These are phyloP conservation scores for Drosophila bunnanda DNA, from an alignment of 2,888 invertebrate species.

Conservation along the genomic window DNA sequence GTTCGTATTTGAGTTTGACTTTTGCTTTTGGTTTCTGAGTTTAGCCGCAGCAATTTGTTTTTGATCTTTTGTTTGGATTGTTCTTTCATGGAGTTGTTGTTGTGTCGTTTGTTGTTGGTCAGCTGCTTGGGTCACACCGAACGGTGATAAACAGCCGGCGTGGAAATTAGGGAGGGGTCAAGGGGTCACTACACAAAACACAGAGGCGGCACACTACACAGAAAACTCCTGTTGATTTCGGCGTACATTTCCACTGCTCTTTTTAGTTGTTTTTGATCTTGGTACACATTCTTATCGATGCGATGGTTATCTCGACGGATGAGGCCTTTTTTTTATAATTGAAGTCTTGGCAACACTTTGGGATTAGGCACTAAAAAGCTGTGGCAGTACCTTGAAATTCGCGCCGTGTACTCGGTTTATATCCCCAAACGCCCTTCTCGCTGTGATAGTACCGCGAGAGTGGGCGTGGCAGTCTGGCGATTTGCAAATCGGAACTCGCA, in stretches of 20 bases:
- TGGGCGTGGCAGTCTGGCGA: constrained; percentile 44
- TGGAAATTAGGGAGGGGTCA: not conserved
- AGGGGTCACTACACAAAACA: constrained; percentile 26
- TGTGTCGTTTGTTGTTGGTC: constrained; percentile 38
- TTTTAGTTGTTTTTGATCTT: constrained; percentile 38
- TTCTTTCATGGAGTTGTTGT: constrained; percentile 29
- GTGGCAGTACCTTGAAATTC: constrained; percentile 79
- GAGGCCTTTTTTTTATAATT: constrained; percentile 47
- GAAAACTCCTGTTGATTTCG: constrained; percentile 9
- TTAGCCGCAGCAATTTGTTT: constrained; percentile 52
- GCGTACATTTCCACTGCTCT: constrained; percentile 38
- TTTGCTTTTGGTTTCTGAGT: constrained; percentile 28
- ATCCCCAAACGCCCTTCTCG: constrained; percentile 83
- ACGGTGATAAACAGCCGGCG: constrained; percentile 24
- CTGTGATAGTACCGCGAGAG: constrained; percentile 79
- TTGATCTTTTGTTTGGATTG: constrained; percentile 32
- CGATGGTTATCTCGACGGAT: constrained; percentile 65
- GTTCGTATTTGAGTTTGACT: constrained; percentile 41
- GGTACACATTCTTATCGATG: constrained; percentile 55
- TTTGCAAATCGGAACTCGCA: constrained; percentile 42
- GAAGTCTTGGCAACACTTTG: constrained; percentile 52
- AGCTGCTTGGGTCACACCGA: constrained; percentile 37
- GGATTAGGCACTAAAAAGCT: constrained; percentile 1
- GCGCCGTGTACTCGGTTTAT: constrained; percentile 73
- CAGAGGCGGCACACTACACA: not conserved